Evolutionary conservation across 2,888 invertebrate species (phyloP).

Genomic region (Drosophila merina): DNA sequence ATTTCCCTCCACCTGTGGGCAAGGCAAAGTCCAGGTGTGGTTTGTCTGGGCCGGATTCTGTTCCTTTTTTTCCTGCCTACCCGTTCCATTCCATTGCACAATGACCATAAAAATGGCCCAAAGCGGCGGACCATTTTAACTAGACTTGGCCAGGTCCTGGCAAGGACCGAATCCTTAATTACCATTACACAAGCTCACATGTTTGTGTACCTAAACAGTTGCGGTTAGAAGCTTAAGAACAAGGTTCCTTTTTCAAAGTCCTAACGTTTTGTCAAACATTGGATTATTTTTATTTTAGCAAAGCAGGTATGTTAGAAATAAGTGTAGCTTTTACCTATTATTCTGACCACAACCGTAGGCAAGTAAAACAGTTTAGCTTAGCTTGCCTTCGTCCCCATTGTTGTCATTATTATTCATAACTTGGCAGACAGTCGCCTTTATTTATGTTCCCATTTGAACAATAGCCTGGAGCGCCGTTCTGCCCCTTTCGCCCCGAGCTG

Average conservation of each 20-base stretch:
- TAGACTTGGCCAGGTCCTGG: conserved; percentile 37
- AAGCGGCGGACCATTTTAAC: conserved; percentile 63
- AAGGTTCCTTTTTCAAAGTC: not conserved
- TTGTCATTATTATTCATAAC: conserved; percentile 75
- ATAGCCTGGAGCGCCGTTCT: conserved; percentile 52
- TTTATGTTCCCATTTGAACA: conserved; percentile 71
- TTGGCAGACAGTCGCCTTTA: conserved; percentile 70
- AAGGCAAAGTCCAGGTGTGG: conserved; percentile 16
- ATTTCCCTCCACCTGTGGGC: not conserved
- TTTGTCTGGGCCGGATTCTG: conserved; percentile 24
- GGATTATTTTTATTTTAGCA: not conserved
- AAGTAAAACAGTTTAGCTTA: conserved; percentile 27
- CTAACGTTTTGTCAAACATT: not conserved
- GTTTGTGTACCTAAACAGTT: conserved; percentile 4
- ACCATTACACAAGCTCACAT: conserved; percentile 45
- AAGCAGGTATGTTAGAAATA: not conserved
- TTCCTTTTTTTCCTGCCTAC: conserved; percentile 9
- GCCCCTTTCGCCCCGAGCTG: conserved; percentile 10
- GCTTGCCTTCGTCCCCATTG: conserved; percentile 18
- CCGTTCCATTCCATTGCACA: conserved; percentile 61
- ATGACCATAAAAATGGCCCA: conserved; percentile 68
- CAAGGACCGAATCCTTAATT: conserved; percentile 68
- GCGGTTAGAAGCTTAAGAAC: conserved; percentile 3
- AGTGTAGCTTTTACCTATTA: not conserved
- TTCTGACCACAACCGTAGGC: conserved; percentile 4